Base-by-base conservation (phyloP, 2,797 vertebrate genomes). In the Cyprinella venusta region DNA sequence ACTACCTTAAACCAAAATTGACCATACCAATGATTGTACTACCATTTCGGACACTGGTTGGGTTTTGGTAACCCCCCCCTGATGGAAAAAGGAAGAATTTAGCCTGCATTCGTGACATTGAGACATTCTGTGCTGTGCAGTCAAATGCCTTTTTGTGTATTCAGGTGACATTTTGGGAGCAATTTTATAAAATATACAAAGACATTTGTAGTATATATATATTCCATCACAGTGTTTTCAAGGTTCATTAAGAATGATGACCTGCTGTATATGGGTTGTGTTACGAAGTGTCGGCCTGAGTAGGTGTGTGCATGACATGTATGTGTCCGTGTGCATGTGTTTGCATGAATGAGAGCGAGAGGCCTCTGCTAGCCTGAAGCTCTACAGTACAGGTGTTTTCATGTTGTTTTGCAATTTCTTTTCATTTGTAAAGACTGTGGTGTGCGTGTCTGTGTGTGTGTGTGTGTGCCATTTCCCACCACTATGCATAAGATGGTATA, bases 151-250 rank as follows among this genome's bases (percentile, higher is more conserved):
- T 88, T 86, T 70, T 91, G 91, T 91, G 90, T 91, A 90, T 88
- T 84, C 79, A 85, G 86, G 92, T 93, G 92, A 93, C 92, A 86
- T 93, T 92, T 89, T 91, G 91, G 92, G 93, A 93, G 93, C 92
- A 91, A 93, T 92, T 90, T 87, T 91, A 88, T 87, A 88, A 91
- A 89, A 90, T 59, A 88, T 89, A 80, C 40, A 94, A 72, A 80
- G 26, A 82, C 81, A 81, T 82, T 84, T 79, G 80, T 81, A 61
- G 16, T 0, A 90, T 76, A 94, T 92, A 94, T 0, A 91, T 85
- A 82, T 83, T 88, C 75, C 71, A 91, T 93, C 90, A 94, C 94
- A 95, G 94, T 95, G 95, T 96, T 96, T 94, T 81, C 89, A 87
- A 93, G 93, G 92, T 94, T 92, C 88, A 92, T 94, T 94, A 92